Evolutionary conservation across 2,113 vertebrate species (phyloP), one percentile per base, ranked within the genome.

Genomic region (Peucedramus taeniatus): DNA sequence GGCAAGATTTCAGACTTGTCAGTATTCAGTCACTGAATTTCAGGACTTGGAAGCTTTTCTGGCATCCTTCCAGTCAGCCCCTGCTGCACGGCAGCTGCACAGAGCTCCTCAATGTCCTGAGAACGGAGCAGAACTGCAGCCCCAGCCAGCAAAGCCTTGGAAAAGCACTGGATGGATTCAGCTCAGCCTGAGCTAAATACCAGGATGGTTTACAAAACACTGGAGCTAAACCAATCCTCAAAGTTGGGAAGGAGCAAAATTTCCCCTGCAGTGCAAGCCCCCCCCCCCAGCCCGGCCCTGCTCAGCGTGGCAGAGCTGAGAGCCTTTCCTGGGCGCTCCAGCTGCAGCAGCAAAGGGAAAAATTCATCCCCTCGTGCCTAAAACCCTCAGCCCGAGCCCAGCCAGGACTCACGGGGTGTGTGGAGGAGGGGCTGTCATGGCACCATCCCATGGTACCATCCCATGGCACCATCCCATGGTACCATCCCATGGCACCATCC

Each of bases 231-330:
- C 50, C 18, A 53, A 53, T 30, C 27, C 50, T 6, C 30, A 7
- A 53, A 53, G 27, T 7, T 1, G 2, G 45, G 53, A 31, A 44
- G 56, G 61, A 70, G 11, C 21, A 60, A 13, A 15, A 9, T 3
- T 23, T 31, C 8, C 50, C 61, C 23, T 17, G 23, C 3, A 1
- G 21, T 20, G 17, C 31, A 15, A 44, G 9, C 5, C 15, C 19
- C 12, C 2, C 6, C 5, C 0, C 33, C 37, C n/a, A 12, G 15
- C 31, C 15, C 3, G 0, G 5, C n/a, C 14, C 40, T 7, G 19
- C 54, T n/a, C 33, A 2, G 28, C 4, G 1, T 1, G 3, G 80
- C 8, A 21, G 23, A 19, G 40, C 26, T 19, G 22, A 5, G 1
- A 7, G 39, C 47, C 51, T 33, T 4, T 11, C 45, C 35, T 0